A percentile compares a stretch with the other conserved stretches of the same genome.
These are phyloP conservation scores for Hylyphantes graminicola DNA, from an alignment of 1,140 invertebrate genomes.

Conservation along the genomic window DNA sequence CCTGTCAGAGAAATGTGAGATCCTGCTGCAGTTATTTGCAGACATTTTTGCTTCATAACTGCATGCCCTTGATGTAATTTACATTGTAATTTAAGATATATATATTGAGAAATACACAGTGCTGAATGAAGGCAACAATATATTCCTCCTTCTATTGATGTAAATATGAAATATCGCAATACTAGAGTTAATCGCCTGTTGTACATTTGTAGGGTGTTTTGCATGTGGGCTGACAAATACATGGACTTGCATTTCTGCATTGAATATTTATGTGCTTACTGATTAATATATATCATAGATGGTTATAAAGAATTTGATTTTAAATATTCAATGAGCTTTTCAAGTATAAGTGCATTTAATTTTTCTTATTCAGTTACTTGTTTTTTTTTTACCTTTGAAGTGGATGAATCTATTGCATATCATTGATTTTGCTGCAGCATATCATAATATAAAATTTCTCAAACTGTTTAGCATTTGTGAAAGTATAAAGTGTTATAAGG, in stretches of 20 bases:
- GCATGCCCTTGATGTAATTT: slow-evolving; percentile 60
- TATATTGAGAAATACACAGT: slow-evolving; percentile 33
- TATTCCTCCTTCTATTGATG: slow-evolving; percentile 53
- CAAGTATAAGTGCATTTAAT: background rate
- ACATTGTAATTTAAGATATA: slow-evolving; percentile 57
- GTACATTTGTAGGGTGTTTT: slow-evolving; percentile 18
- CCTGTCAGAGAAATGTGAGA: slow-evolving; percentile 5
- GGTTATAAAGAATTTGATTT: background rate
- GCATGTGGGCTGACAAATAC: slow-evolving; percentile 39
- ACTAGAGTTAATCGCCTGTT: slow-evolving; percentile 26
- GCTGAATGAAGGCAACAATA: slow-evolving; percentile 40
- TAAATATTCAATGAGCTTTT: background rate
- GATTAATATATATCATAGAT: no score
- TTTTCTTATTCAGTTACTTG: background rate
- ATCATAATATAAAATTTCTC: no score
- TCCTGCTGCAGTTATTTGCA: slow-evolving; percentile 41
- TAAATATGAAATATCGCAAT: slow-evolving; percentile 57
- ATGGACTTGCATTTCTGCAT: no score
- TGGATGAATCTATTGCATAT: no score
- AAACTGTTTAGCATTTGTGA: no score
- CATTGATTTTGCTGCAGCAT: no score
- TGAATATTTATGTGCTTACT: no score
- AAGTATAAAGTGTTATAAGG: no score
- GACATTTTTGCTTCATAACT: slow-evolving; percentile 54
- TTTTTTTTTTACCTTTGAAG: no score